Evolutionary conservation across 2,888 invertebrate species (phyloP), one percentile per base, ranked within the genome.

Genomic region (Dicyrtoma fusca): DNA sequence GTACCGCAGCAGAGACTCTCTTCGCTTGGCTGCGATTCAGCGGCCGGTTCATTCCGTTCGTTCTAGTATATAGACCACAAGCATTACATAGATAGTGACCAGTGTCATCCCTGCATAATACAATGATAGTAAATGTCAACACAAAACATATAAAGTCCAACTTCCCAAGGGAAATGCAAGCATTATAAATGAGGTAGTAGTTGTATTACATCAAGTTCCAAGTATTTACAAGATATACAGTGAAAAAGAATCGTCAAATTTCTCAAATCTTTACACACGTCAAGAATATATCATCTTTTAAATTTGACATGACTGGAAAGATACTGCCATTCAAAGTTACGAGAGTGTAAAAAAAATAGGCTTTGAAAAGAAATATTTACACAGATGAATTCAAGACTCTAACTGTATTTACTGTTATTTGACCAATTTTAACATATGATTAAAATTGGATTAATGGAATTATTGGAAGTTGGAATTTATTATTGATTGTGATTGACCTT

Each of bases 31-130:
- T 88, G 69, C 88, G 87, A 82, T 91, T 89, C 74, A 90, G 86
- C 73, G 92, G 92, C 78, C 94, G 87, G 85, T 92, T 92, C 83
- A 91, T 87, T 81, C 90, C 90, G 84, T 89, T 89, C 85, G 89
- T 88, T 82, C 87, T 87, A 82, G 87, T 86, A 83, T 88, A 88
- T 70, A 90, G 86, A 80, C 90, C 90, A 81, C 88, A 88, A 25
- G 88, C 88, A 82, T 88, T 88, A 83, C 88, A 88, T 76, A 87
- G 82, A 81, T 88, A 88, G 81, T 88, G 86, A 13, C 87, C 87
- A 44, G 86, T 86, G 26, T 86, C 86, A 81, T 88, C 88, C 65
- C 88, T 72, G 71, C 45, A 34, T 34, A 34, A 34, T 34, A 34
- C 34, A 34, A 34, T 34, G 8, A 34, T 34, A 34, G 45, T 57